A percentile compares a stretch with the other conserved stretches of the same genome.
These are phyloP conservation scores for Heliconius hortense DNA, from an alignment of 2,888 invertebrate genomes.

Conservation along the genomic window DNA sequence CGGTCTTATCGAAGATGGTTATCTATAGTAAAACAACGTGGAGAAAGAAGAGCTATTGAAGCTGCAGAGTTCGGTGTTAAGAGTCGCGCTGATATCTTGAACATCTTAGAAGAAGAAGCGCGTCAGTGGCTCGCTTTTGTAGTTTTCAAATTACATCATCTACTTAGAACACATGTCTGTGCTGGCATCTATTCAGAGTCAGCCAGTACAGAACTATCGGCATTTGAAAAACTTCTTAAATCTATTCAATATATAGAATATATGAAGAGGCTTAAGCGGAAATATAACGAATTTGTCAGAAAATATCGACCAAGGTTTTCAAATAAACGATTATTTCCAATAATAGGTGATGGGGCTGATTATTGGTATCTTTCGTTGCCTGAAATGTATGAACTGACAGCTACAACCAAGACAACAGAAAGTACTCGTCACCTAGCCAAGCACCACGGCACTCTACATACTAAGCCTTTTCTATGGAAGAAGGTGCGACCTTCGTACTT, in stretches of 20 bases:
- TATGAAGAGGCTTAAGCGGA: constrained; percentile 67
- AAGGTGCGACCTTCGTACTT: constrained; percentile 52
- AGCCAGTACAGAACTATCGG: constrained; percentile 59
- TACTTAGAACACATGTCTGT: constrained; percentile 65
- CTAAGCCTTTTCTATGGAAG: constrained; percentile 71
- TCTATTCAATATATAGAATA: constrained; percentile 74
- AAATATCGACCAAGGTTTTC: constrained; percentile 69
- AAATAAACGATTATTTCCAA: constrained; percentile 72
- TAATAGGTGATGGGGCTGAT: constrained; percentile 73
- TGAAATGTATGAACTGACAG: constrained; percentile 76
- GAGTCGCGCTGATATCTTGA: constrained; percentile 69
- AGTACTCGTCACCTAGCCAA: constrained; percentile 57
- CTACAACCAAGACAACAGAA: constrained; percentile 46
- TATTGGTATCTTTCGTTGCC: constrained; percentile 77
- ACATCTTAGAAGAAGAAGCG: constrained; percentile 72
- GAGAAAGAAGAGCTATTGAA: constrained; percentile 68
- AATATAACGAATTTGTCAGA: constrained; percentile 73
- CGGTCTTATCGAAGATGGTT: constrained; percentile 70
- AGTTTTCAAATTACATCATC: constrained; percentile 73
- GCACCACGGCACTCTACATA: constrained; percentile 65
- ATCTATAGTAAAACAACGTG: constrained; percentile 63
- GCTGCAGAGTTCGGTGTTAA: constrained; percentile 68
- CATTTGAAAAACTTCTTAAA: constrained; percentile 71
- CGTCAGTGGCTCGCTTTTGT: constrained; percentile 74
- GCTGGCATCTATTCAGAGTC: constrained; percentile 70